Evolutionary conservation across 2,113 vertebrate genomes (phyloP).

Genomic region (Chaenocephalus aceratus): DNA sequence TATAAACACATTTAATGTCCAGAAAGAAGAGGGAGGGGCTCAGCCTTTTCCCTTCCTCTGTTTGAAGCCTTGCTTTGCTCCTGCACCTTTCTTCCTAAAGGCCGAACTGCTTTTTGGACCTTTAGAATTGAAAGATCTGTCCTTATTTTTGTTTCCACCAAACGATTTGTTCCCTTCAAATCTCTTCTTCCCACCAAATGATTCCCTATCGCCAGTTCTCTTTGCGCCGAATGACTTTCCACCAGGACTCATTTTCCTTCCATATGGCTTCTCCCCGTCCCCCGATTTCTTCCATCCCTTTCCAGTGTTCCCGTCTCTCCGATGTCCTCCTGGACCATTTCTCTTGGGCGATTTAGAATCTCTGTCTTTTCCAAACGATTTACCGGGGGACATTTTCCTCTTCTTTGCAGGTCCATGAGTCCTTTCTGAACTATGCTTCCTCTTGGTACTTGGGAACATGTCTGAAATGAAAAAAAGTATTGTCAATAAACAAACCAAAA

Average conservation of each 20-base stretch:
- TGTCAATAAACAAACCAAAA: not conserved
- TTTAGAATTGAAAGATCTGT: constrained; percentile 63
- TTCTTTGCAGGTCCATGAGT: constrained; percentile 18
- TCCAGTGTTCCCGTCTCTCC: constrained; percentile 18
- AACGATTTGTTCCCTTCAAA: constrained; percentile 52
- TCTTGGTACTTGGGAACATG: constrained; percentile 82
- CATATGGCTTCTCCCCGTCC: constrained; percentile 56
- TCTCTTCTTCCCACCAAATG: constrained; percentile 50
- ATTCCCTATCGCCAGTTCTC: constrained; percentile 42
- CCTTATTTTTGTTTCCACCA: constrained; percentile 56
- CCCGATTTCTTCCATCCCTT: constrained; percentile 57
- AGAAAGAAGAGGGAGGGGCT: not conserved
- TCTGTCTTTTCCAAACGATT: constrained; percentile 18
- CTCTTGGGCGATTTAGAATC: constrained; percentile 42
- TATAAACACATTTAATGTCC: constrained; percentile 10
- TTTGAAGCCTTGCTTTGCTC: constrained; percentile 74
- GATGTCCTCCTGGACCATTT: constrained; percentile 11
- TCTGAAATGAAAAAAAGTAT: constrained; percentile 63
- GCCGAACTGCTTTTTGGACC: constrained; percentile 64
- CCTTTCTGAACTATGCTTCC: constrained; percentile 50
- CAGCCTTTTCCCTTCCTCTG: constrained; percentile 78
- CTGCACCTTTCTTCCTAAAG: constrained; percentile 66
- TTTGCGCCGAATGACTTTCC: constrained; percentile 62
- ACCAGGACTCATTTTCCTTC: constrained; percentile 37
- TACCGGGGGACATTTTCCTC: not conserved